These are phyloP conservation scores for Ischnura elegans DNA, from an alignment of 2,888 invertebrate genomes.

Conservation along the genomic window DNA sequence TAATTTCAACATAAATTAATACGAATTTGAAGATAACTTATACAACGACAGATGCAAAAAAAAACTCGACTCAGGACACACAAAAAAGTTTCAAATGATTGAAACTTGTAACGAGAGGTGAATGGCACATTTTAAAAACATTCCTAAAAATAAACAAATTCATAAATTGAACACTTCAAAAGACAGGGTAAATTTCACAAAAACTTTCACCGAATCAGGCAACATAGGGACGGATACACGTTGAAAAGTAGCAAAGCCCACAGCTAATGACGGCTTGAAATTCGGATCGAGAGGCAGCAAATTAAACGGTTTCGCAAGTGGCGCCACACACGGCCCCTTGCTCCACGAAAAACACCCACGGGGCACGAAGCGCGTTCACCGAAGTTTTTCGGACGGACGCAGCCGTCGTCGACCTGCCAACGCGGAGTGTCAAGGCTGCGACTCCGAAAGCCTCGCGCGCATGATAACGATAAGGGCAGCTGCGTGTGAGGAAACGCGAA, in stretches of 20 bases:
- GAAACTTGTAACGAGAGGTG: too few species aligned
- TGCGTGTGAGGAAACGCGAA: slow-evolving; percentile 19
- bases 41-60: too few species aligned
- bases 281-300: not conserved
- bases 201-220: too few species aligned
- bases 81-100: too few species aligned
- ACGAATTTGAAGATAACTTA: too few species aligned
- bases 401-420: not conserved
- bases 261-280: not conserved
- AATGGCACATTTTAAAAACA: too few species aligned
- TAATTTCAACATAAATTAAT: too few species aligned
- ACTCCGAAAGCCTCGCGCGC: not conserved
- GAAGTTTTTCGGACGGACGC: not conserved
- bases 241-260: not conserved
- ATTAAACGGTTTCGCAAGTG: not conserved
- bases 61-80: too few species aligned
- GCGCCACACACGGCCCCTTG: not conserved
- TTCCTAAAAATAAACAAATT: too few species aligned
- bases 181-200: too few species aligned
- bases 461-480: not conserved
- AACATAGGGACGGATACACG: too few species aligned
- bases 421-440: not conserved
- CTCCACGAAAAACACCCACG: not conserved
- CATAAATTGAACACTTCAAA: too few species aligned
- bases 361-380: not conserved